Conservation (phyloP, 2,113 vertebrate species). For the Laticauda laticaudata region DNA sequence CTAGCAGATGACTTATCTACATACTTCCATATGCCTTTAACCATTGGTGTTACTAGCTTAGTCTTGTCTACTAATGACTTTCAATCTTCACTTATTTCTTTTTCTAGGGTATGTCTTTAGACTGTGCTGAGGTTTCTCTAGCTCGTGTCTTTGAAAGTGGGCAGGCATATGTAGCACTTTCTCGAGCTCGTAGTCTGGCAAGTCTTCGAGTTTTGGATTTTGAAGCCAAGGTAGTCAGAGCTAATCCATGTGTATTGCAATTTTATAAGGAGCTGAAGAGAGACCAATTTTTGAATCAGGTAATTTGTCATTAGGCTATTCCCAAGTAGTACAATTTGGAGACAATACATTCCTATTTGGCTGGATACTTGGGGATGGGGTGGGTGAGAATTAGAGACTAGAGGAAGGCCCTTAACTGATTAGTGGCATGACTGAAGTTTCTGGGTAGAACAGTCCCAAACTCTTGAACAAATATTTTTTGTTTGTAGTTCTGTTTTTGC, state of each 20-base stretch:
- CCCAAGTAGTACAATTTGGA: not conserved
- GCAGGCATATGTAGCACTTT: conserved; percentile 95
- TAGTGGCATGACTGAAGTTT: not conserved
- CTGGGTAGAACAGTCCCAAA: not conserved
- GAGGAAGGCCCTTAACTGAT: not conserved
- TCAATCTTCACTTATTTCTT: not conserved
- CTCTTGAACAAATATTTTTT: not conserved
- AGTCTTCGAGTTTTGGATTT: conserved; percentile 94
- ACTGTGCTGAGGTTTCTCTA: conserved; percentile 91
- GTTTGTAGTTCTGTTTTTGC: not conserved
- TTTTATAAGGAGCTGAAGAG: conserved; percentile 81
- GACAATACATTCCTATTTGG: not conserved
- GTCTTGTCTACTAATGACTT: not conserved
- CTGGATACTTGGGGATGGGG: not conserved
- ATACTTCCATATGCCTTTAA: not conserved
- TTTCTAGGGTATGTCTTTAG: conserved; percentile 86
- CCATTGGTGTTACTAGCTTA: not conserved
- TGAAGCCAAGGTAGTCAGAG: conserved; percentile 83
- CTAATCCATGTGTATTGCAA: conserved; percentile 81
- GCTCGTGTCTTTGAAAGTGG: conserved; percentile 92
- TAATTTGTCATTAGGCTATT: conserved; percentile 29
- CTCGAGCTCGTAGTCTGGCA: conserved; percentile 84
- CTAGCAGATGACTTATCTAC: not conserved
- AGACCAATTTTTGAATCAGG: conserved; percentile 46
- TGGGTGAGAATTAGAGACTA: no score